Base-by-base conservation (phyloP, 2,888 invertebrate species). In the Drosophila pseudotakahashii region DNA sequence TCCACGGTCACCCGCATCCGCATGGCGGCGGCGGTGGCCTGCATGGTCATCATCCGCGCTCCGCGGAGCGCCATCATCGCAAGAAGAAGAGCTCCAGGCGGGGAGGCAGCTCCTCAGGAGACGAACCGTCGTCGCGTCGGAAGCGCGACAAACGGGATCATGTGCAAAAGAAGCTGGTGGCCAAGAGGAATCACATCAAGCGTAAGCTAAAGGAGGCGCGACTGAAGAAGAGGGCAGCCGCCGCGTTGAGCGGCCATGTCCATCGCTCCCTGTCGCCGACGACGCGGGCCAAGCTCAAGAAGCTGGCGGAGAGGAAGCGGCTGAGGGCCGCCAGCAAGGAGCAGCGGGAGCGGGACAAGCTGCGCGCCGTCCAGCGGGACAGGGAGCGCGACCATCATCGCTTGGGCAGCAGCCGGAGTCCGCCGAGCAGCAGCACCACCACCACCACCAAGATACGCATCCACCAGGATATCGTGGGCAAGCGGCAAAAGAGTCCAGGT, bases 61-160 rank as follows among this genome's bases (percentile, higher is more conserved):
- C 66, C 6, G 70, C 48, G 0, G 87, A 87, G 26, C 77, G 89
- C 0, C 89, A 92, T 47, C 91, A 93, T 67, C 93, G 93, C 69
- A 93, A 93, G 37, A 91, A 94, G 92, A 92, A 91, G 79, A 69
- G 77, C 23, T 63, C 93, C 55, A 93, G 94, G 37, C 84, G 81
- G 0, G 79, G 84, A 0, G 77, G 80, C 41, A 82, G 87, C 48
- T 94, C 95, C 10, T 95, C 96, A 4, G 95, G 95, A 74, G 91
- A 92, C 60, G 88, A 92, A 53, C 73, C 63, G 3, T 55, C 73
- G 32, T 55, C 73, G 42, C 84, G 90, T 2, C 88, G 91, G 0
- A 92, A 92, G 64, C 87, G 92, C 0, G 90, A 91, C 11, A 92
- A 92, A 52, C 87, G 89, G 0, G 91, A 92, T 58, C 91, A 91